A percentile compares a stretch with the other conserved stretches of the same genome.
Evolutionary conservation across 2,888 invertebrate genomes (phyloP).

Genomic region (Lycophotia porphyrea): DNA sequence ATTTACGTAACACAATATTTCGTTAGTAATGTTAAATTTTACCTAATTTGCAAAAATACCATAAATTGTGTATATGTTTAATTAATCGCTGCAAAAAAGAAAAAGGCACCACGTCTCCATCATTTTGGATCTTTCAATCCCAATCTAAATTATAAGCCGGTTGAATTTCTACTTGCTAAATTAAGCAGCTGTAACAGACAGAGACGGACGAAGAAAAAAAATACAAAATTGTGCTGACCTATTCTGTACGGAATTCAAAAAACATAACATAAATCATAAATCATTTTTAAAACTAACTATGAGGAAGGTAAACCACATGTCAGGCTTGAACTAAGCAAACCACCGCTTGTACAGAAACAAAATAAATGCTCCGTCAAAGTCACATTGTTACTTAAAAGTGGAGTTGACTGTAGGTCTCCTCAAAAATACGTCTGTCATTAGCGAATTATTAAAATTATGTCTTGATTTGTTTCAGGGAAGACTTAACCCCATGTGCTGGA

Average conservation of each 20-base stretch:
- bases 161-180: background rate
- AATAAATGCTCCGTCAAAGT: background rate
- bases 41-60: background rate
- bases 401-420: background rate
- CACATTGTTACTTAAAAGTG: background rate
- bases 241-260: background rate
- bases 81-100: background rate
- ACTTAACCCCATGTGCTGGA: conserved; percentile 85
- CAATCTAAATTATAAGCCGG: background rate
- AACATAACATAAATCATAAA: background rate
- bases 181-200: background rate
- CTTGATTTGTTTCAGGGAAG: conserved; percentile 75
- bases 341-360: background rate
- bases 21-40: background rate
- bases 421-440: background rate
- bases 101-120: background rate
- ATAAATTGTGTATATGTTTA: no score
- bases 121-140: background rate
- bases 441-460: background rate
- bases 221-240: background rate
- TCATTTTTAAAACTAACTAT: background rate
- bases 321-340: background rate
- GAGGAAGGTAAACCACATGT: background rate
- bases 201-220: background rate
- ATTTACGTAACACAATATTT: background rate